Evolutionary conservation across 2,888 invertebrate genomes (phyloP).

Genomic region (Opisthograptis luteolata): DNA sequence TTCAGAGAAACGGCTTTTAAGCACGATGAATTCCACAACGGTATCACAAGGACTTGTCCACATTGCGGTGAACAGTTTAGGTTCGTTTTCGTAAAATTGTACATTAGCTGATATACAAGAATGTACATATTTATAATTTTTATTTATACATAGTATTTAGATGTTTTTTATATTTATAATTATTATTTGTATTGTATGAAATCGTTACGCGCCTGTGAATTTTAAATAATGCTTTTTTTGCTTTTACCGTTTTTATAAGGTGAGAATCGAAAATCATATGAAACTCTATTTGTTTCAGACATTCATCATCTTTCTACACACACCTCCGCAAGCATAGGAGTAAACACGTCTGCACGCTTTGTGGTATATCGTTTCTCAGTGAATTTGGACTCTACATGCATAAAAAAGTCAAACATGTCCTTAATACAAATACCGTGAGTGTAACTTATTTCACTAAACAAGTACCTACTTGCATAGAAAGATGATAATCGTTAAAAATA

Average conservation of each 20-base stretch:
- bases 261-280: too few species aligned
- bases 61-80: conserved; percentile 23
- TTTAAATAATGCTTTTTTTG: too few species aligned
- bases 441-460: too few species aligned
- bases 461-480: not conserved
- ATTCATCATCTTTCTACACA: conserved; percentile 60
- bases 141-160: too few species aligned
- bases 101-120: too few species aligned
- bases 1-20: conserved; percentile 32
- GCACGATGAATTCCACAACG: conserved; percentile 36
- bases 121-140: too few species aligned
- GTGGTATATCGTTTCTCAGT: conserved; percentile 61
- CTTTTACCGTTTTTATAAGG: too few species aligned
- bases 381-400: conserved; percentile 57
- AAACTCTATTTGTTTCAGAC: conserved; percentile 41
- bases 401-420: conserved; percentile 52
- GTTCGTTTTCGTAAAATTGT: not conserved
- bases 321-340: conserved; percentile 58
- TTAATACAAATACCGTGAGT: not conserved
- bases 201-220: too few species aligned
- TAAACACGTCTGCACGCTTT: conserved; percentile 50
- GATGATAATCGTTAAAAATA: not conserved
- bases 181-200: not conserved
- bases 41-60: conserved; percentile 31
- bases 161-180: too few species aligned